phyloP scores from a whole-genome alignment of 2,888 invertebrate species.

The Caenorhabditis japonica region DNA sequence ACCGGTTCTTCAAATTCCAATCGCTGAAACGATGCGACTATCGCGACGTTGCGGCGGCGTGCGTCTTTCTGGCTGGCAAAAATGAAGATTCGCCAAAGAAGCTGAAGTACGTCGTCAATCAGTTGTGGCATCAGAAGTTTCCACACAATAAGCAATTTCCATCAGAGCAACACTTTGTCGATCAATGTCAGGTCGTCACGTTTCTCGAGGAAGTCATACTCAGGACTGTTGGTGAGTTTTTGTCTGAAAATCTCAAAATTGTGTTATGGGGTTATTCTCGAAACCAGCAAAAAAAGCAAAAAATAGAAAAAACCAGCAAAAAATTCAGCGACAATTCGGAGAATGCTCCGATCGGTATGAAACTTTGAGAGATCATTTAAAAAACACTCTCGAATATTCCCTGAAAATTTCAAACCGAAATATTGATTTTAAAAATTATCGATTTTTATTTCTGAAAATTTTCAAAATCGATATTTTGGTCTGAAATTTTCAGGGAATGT shows the following conservation, averaged over 20 bases:
- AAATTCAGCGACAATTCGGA: too few species aligned
- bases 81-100: constrained; percentile 98
- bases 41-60: constrained; percentile 89
- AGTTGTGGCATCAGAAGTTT: constrained; percentile 90
- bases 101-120: constrained; percentile 94
- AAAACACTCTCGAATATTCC: too few species aligned
- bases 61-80: constrained; percentile 96
- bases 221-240: constrained; percentile 29
- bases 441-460: too few species aligned
- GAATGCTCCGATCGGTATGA: too few species aligned
- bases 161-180: constrained; percentile 22
- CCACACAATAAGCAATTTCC: constrained; percentile 73
- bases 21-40: constrained; percentile 92
- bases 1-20: constrained; percentile 98
- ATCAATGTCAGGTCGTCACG: constrained; percentile 25
- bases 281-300: too few species aligned
- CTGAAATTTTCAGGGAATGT: too few species aligned
- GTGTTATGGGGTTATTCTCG: too few species aligned
- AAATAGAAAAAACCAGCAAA: too few species aligned
- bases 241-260: not conserved
- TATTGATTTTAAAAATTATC: too few species aligned
- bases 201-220: constrained; percentile 34
- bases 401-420: too few species aligned
- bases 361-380: too few species aligned
- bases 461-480: too few species aligned